A percentile compares a stretch with the other conserved stretches of the same genome.
Conservation (phyloP, 2,797 vertebrate genomes). For the Coregonus suidteri region DNA sequence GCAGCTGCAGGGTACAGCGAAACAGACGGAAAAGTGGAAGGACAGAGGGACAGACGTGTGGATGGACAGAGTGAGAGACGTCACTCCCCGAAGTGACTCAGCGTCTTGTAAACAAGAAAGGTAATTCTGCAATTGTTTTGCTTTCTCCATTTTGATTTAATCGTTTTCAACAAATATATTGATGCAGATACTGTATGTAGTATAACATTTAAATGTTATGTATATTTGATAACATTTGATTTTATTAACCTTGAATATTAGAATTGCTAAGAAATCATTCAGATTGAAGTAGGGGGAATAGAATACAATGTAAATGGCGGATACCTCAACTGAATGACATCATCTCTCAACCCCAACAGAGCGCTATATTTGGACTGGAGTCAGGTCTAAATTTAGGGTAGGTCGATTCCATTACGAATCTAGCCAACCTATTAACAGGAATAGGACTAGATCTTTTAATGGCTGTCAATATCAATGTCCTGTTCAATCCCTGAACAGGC, state of each 20-base stretch:
- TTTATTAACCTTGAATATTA: no score
- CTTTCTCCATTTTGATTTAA: not conserved
- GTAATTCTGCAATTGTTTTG: conserved; percentile 4
- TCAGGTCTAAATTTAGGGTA: not conserved
- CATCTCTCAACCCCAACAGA: not conserved
- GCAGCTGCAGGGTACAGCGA: not conserved
- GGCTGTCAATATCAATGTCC: no score
- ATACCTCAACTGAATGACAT: no score
- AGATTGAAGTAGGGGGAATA: not conserved
- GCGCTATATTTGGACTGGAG: not conserved
- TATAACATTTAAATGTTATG: not conserved
- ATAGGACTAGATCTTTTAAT: conserved; percentile 18
- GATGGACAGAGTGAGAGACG: conserved; percentile 19
- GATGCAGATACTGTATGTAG: not conserved
- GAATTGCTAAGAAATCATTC: not conserved
- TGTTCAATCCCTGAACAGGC: no score
- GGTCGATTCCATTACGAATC: conserved; percentile 16
- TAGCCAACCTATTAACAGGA: conserved; percentile 3
- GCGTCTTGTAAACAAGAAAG: conserved; percentile 15
- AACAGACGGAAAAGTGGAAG: conserved; percentile 14
- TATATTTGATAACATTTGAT: not conserved
- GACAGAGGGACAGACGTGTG: conserved; percentile 31
- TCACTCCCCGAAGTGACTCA: conserved; percentile 40
- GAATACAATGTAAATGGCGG: no score
- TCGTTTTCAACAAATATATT: conserved; percentile 6